Evolutionary conservation across 2,888 invertebrate species (phyloP), one percentile per base, ranked within the genome.

Genomic region (Meganola albula): DNA sequence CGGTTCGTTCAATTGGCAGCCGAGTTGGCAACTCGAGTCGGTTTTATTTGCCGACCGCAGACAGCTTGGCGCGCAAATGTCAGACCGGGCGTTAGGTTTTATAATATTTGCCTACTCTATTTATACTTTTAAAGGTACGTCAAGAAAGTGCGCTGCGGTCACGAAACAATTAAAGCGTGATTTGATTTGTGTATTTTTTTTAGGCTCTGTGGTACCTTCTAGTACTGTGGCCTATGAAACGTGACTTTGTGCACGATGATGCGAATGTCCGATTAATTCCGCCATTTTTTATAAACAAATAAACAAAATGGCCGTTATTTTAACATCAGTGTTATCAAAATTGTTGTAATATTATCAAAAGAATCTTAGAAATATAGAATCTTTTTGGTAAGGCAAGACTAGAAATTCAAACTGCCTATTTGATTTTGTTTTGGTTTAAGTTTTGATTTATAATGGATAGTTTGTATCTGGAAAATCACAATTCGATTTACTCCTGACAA

Each of bases 11-110:
- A 50, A 44, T 58, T 66, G 60, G 58, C 65, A 39, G 42, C 48
- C 36, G 49, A 62, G 56, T 69, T 74, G 72, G 71, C 70, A 74
- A 59, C 54, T 37, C 27, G 34, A 40, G 28, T 37, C 44, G 40
- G 40, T 53, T 57, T 60, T 61, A 59, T 57, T 60, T 58, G 33
- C 37, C 41, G 38, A 34, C 49, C 45, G 53, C 71, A 83, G 83
- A 83, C 83, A 60, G 80, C 73, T 56, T 72, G 83, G 80, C 80
- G 82, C 74, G 66, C 56, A 68, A 74, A 74, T 74, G 65, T 69
- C 76, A 71, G 71, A 67, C 56, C 50, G 40, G 21, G 37, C 35
- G 38, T 43, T 53, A 53, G 52, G 51, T 58, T 63, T 58, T 50
- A 52, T 53, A 59, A 63, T 50, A n/a, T n/a, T n/a, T n/a, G 32